Conservation (phyloP, 2,113 vertebrate genomes). For the Leptobrachium leishanense region DNA sequence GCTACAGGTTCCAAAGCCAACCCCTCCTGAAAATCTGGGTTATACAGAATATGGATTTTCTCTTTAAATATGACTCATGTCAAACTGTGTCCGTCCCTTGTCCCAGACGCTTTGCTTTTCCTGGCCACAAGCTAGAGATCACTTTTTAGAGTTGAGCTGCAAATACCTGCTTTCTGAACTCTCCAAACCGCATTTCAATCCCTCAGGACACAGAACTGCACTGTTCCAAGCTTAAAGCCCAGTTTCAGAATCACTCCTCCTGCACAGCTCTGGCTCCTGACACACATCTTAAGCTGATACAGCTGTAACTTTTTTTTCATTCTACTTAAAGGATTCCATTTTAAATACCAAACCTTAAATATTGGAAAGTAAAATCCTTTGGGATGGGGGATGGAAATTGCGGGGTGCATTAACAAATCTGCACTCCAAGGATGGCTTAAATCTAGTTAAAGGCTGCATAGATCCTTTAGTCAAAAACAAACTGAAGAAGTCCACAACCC, state of each 20-base stretch:
- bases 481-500: no score
- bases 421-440: no score
- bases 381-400: neutral
- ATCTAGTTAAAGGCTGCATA: no score
- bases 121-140: conserved; percentile 20
- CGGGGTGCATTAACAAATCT: no score
- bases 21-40: no score
- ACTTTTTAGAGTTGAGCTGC: conserved; percentile 32
- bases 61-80: neutral
- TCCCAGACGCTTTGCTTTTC: conserved; percentile 1
- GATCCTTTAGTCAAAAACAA: no score
- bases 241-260: conserved; percentile 28
- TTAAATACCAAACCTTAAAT: conserved; percentile 3
- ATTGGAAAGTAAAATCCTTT: conserved; percentile 14
- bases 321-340: conserved; percentile 12
- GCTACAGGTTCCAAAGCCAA: no score
- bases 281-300: conserved; percentile 18
- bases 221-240: conserved; percentile 32
- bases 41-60: neutral
- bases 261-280: conserved; percentile 36
- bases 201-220: conserved; percentile 22
- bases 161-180: conserved; percentile 41
- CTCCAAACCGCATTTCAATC: conserved; percentile 35
- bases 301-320: conserved; percentile 22
- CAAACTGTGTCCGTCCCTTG: neutral